Evolutionary conservation across 2,113 vertebrate genomes (phyloP).

Genomic region (Laticauda laticaudata): DNA sequence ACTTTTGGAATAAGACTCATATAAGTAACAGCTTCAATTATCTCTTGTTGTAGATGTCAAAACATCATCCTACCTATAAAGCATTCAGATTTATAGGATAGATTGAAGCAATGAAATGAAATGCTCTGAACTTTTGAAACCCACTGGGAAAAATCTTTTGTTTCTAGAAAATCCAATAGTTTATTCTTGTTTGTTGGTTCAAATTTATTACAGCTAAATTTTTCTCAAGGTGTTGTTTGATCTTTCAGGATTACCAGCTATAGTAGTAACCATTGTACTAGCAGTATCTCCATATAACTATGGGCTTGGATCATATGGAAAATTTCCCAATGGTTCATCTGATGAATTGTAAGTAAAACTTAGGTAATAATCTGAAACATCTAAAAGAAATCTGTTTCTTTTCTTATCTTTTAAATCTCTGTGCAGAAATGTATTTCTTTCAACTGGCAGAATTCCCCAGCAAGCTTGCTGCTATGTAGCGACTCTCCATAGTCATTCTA

Average conservation of each 20-base stretch:
- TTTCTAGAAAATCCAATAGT: neutral
- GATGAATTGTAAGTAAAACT: constrained; percentile 87
- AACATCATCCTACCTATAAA: neutral
- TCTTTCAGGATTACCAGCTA: constrained; percentile 81
- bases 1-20: neutral
- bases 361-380: neutral
- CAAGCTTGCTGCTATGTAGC: neutral
- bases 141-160: neutral
- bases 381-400: neutral
- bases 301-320: constrained; percentile 80
- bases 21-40: neutral
- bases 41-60: neutral
- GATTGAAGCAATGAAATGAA: neutral
- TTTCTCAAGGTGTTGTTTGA: neutral
- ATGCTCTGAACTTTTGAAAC: neutral
- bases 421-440: neutral
- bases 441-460: neutral
- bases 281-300: constrained; percentile 83
- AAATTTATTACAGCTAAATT: neutral
- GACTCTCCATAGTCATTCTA: neutral
- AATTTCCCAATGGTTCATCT: constrained; percentile 68
- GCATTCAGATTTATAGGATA: neutral
- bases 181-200: neutral
- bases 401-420: neutral
- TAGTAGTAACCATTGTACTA: constrained; percentile 83